Conservation (phyloP, 2,888 invertebrate species). For the Tethea ocularis region DNA sequence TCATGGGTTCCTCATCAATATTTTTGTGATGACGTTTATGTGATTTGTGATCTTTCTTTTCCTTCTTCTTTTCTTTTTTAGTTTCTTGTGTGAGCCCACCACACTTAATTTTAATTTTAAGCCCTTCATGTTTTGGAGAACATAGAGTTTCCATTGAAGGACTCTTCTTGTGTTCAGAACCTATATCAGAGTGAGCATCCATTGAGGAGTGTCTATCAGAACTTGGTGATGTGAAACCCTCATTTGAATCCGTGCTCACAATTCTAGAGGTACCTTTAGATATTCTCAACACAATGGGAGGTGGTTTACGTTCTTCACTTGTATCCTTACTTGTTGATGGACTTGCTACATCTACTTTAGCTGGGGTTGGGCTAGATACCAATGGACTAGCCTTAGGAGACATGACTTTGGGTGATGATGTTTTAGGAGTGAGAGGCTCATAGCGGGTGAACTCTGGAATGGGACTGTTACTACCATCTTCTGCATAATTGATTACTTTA, state of each 20-base stretch:
- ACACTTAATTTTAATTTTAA: constrained; percentile 81
- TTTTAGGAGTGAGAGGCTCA: constrained; percentile 52
- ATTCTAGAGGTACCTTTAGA: constrained; percentile 89
- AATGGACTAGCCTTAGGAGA: constrained; percentile 77
- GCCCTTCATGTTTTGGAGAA: constrained; percentile 79
- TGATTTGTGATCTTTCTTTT: constrained; percentile 82
- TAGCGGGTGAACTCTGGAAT: constrained; percentile 74
- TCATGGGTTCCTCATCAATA: constrained; percentile 64
- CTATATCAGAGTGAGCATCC: constrained; percentile 74
- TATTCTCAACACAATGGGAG: constrained; percentile 94
- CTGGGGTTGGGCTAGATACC: constrained; percentile 64
- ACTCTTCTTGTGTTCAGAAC: constrained; percentile 70
- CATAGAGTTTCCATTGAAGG: constrained; percentile 74
- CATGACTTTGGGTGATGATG: constrained; percentile 58
- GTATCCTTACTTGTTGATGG: constrained; percentile 77
- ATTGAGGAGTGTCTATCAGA: constrained; percentile 79
- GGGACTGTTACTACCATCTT: constrained; percentile 83
- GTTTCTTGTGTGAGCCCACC: constrained; percentile 64
- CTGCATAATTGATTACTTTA: constrained; percentile 86
- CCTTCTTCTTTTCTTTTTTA: constrained; percentile 76
- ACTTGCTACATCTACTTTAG: constrained; percentile 69
- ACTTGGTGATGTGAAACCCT: constrained; percentile 82
- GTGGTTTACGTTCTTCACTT: constrained; percentile 84
- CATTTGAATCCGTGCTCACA: constrained; percentile 87
- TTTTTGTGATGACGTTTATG: constrained; percentile 77